phyloP scores from a whole-genome alignment of 2,113 vertebrate species.

The Pagrus major region DNA sequence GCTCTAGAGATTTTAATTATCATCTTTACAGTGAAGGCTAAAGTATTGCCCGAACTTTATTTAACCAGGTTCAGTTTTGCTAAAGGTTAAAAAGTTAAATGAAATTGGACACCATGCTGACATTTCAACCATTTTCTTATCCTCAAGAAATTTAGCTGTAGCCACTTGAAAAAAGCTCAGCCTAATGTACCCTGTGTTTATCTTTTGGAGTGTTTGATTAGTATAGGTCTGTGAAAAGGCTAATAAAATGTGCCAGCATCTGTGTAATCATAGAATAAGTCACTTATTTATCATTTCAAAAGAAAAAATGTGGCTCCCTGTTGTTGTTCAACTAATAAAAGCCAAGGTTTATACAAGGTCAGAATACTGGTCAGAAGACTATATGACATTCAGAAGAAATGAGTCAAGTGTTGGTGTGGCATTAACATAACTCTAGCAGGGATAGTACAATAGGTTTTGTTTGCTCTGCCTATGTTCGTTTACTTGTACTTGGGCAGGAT shows the following conservation, averaged over 20 bases:
- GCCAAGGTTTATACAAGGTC: slow-evolving; percentile 47
- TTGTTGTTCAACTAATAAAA: slow-evolving; percentile 59
- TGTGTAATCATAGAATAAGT: slow-evolving; percentile 60
- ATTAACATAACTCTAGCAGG: background rate
- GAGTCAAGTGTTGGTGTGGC: background rate
- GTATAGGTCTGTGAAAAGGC: slow-evolving; percentile 39
- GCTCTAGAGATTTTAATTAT: background rate
- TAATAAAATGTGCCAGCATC: slow-evolving; percentile 36
- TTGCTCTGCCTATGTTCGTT: background rate
- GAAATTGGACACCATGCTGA: background rate
- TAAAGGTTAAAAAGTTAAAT: background rate
- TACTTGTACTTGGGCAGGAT: background rate
- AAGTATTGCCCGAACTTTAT: background rate
- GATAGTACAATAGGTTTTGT: background rate
- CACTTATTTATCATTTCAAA: slow-evolving; percentile 73
- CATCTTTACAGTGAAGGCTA: background rate
- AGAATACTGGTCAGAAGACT: slow-evolving; percentile 8
- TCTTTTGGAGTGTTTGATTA: slow-evolving; percentile 39
- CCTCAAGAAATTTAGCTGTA: slow-evolving; percentile 5
- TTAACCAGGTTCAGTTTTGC: background rate
- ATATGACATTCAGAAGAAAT: slow-evolving; percentile 24
- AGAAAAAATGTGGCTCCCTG: slow-evolving; percentile 39
- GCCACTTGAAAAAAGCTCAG: slow-evolving; percentile 13
- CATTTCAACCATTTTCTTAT: slow-evolving; percentile 15
- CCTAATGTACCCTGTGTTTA: slow-evolving; percentile 20